Evolutionary conservation across 2,888 invertebrate genomes (phyloP).

Genomic region (Chironomus tentans): DNA sequence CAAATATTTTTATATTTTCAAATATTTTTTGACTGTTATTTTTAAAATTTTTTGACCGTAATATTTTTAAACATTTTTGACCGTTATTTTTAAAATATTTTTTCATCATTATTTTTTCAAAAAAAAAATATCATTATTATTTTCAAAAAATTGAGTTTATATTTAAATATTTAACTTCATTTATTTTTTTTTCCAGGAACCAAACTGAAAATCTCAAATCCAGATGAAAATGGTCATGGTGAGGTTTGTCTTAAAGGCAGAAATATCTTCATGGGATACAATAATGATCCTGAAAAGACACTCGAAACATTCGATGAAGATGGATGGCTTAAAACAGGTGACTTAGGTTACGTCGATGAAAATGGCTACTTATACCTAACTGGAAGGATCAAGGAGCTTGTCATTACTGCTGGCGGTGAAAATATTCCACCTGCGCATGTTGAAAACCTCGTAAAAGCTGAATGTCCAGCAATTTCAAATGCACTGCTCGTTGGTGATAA

Average conservation of each 20-base stretch:
- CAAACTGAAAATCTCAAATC: constrained; percentile 60
- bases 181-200: constrained; percentile 50
- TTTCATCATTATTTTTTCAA: no score
- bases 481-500: constrained; percentile 80
- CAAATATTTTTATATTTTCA: no score
- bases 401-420: constrained; percentile 92
- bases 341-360: constrained; percentile 69
- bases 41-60: no score
- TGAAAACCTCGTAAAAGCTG: constrained; percentile 69
- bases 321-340: constrained; percentile 85
- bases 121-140: no score
- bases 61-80: no score
- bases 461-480: constrained; percentile 70
- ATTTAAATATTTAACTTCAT: no score
- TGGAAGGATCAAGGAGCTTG: constrained; percentile 68
- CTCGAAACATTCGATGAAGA: constrained; percentile 64
- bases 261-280: constrained; percentile 87
- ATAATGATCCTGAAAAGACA: constrained; percentile 64
- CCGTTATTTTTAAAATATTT: no score
- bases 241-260: constrained; percentile 79
- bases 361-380: constrained; percentile 68
- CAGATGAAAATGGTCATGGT: constrained; percentile 66
- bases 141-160: no score
- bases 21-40: no score
- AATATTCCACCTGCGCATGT: constrained; percentile 82